phyloP scores from a whole-genome alignment of 2,888 invertebrate genomes.

The Cordilura impudica region DNA sequence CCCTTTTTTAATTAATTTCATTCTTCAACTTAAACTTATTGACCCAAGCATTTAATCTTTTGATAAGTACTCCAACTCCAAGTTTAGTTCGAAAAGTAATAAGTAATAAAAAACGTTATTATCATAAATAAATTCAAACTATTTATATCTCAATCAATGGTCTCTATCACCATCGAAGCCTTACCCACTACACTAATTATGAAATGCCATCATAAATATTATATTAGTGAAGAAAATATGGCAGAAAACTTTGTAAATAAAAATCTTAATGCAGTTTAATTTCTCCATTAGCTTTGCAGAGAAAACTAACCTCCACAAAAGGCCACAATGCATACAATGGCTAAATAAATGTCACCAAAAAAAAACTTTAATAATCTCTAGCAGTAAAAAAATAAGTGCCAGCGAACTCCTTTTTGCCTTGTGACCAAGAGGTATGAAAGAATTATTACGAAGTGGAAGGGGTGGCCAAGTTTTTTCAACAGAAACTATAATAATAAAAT shows the following conservation, averaged over 20 bases:
- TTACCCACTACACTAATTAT: conserved; percentile 54
- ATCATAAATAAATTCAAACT: conserved; percentile 17
- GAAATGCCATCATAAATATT: conserved; percentile 59
- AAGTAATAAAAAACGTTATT: conserved; percentile 32
- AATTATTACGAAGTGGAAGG: no score
- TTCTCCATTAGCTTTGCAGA: neutral
- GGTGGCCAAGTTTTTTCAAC: neutral
- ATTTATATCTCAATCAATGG: conserved; percentile 33
- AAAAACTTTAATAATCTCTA: conserved; percentile 53
- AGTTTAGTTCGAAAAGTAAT: conserved; percentile 30
- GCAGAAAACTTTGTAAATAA: conserved; percentile 56
- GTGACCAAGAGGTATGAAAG: conserved; percentile 40
- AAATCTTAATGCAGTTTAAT: conserved; percentile 59
- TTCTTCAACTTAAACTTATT: neutral
- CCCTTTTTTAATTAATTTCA: neutral
- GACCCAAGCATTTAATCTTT: conserved; percentile 31
- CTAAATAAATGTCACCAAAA: conserved; percentile 50
- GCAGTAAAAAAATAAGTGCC: neutral
- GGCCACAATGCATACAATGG: neutral
- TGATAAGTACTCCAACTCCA: neutral
- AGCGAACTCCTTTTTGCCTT: conserved; percentile 2
- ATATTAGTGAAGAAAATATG: conserved; percentile 41
- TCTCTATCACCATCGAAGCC: neutral
- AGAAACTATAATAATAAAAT: conserved; percentile 45
- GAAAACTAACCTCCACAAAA: neutral